These are phyloP conservation scores for Dexiosoma caninum DNA, from an alignment of 2,888 invertebrate genomes.

Conservation along the genomic window DNA sequence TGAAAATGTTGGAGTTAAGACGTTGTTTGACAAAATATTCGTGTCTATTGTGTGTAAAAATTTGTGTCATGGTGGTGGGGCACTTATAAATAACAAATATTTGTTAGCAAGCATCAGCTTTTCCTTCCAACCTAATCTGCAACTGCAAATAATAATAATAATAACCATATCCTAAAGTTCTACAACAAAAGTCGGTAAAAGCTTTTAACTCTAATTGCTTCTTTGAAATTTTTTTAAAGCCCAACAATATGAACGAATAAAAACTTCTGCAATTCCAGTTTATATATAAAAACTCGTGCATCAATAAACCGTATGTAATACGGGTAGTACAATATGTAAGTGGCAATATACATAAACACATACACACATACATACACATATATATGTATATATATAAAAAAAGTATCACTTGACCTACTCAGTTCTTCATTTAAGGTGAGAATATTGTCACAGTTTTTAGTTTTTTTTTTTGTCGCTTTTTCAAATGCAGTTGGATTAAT, in stretches of 20 bases:
- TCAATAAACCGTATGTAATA: background rate
- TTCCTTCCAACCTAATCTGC: background rate
- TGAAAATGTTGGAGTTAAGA: no score
- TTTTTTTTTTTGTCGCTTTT: conserved; percentile 22
- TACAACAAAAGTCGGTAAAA: conserved; percentile 16
- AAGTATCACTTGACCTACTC: conserved; percentile 58
- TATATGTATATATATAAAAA: background rate
- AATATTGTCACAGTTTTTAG: conserved; percentile 43
- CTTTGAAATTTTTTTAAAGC: conserved; percentile 5
- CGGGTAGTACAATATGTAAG: no score
- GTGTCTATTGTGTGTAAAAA: background rate
- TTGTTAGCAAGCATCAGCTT: background rate
- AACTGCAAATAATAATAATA: background rate
- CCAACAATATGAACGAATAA: background rate
- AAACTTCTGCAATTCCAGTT: background rate
- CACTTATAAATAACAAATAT: background rate
- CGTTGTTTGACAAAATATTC: no score
- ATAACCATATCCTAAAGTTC: background rate
- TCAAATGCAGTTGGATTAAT: conserved; percentile 64
- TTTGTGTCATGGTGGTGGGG: conserved; percentile 11
- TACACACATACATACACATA: background rate
- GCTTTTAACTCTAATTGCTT: conserved; percentile 47
- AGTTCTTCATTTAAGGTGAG: conserved; percentile 48
- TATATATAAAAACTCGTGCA: background rate
- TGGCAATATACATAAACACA: background rate